These are phyloP conservation scores for Parazoanthus swiftii DNA, from an alignment of 92 coral and sea anemone genomes.

Conservation along the genomic window DNA sequence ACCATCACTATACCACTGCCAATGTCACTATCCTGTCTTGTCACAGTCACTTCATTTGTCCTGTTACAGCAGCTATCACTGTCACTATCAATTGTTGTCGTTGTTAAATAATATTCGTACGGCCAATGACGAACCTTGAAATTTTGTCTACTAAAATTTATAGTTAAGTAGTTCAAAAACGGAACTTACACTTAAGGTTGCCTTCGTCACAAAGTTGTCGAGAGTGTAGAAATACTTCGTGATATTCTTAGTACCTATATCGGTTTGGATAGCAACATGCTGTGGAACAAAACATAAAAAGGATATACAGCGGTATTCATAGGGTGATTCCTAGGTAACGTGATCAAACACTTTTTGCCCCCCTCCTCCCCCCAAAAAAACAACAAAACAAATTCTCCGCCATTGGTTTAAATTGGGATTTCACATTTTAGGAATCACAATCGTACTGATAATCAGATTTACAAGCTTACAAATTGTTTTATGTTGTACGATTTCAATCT, in stretches of 20 bases:
- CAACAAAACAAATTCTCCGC: too few species aligned
- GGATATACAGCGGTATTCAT: not conserved
- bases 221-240: constrained; percentile 5
- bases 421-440: too few species aligned
- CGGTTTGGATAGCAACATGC: constrained; percentile 5
- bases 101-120: not conserved
- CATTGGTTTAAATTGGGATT: too few species aligned
- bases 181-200: not conserved
- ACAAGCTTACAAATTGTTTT: too few species aligned
- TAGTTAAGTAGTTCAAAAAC: not conserved
- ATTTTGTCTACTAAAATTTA: too few species aligned
- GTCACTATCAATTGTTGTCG: not conserved
- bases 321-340: not conserved
- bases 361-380: too few species aligned
- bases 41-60: too few species aligned
- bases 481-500: too few species aligned
- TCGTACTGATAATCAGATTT: too few species aligned
- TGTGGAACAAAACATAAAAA: not conserved
- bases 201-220: constrained; percentile 1
- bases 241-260: not conserved
- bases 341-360: not conserved
- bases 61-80: not conserved
- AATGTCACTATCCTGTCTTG: not conserved
- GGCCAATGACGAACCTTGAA: too few species aligned
- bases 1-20: not conserved